A percentile compares a stretch with the other conserved stretches of the same genome.
Conservation (phyloP, 1,140 invertebrate species). For the Carposina sasakii region DNA sequence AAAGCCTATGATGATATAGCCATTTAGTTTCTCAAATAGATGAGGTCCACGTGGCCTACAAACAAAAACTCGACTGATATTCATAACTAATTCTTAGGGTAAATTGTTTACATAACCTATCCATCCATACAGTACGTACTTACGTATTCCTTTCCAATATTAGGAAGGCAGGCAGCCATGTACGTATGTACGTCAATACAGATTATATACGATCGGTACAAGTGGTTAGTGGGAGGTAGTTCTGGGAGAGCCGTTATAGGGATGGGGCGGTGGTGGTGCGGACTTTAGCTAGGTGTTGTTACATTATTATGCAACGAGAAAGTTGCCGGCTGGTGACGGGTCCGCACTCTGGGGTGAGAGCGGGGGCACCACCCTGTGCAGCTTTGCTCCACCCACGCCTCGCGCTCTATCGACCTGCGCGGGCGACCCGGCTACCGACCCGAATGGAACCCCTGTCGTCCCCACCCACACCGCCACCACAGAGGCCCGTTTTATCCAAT, state of each 20-base stretch:
- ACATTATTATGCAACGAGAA: conserved; percentile 57
- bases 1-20: too few species aligned
- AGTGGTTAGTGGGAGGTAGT: too few species aligned
- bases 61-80: too few species aligned
- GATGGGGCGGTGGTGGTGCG: conserved; percentile 9
- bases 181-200: too few species aligned
- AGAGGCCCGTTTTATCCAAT: conserved; percentile 44
- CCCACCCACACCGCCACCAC: conserved; percentile 46
- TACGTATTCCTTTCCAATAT: too few species aligned
- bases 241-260: conserved; percentile 7
- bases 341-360: conserved; percentile 44
- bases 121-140: too few species aligned
- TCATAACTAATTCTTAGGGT: too few species aligned
- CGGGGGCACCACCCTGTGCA: conserved; percentile 50
- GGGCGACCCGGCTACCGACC: conserved; percentile 52
- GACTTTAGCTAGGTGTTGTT: conserved; percentile 33
- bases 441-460: conserved; percentile 53
- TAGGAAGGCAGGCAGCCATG: too few species aligned
- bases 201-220: conserved; percentile 2
- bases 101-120: too few species aligned
- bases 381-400: conserved; percentile 69
- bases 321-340: conserved; percentile 31
- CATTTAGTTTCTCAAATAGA: too few species aligned
- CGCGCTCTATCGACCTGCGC: conserved; percentile 65
- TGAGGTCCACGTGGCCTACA: too few species aligned